Base-by-base conservation (phyloP, 2,888 invertebrate species). In the Galerucella calmariensis region DNA sequence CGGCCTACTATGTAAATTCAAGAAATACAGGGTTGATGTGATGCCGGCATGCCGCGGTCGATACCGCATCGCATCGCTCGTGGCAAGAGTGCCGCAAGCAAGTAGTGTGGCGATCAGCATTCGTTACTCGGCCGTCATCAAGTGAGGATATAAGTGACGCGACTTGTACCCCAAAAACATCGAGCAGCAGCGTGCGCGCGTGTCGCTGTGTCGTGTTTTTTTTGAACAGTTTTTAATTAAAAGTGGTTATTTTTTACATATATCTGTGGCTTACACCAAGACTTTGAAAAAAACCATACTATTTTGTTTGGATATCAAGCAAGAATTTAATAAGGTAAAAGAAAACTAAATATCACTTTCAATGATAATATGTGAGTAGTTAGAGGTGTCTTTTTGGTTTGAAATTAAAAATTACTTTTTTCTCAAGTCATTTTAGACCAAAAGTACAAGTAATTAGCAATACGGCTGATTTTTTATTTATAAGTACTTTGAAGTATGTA, bases 21-120 rank as follows among this genome's bases (percentile, higher is more conserved):
- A 82, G 81, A 81, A 65, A 81, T 81, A 82, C 81, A 79, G 82
- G 82, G 82, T 81, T 82, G 81, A 78, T 79, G 80, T 82, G 69
- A 69, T 69, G 69, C 68, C 35, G 61, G 41, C 16, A 46, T 63
- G 67, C 61, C 62, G 74, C 72, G 83, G 83, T 83, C 83, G 83
- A 83, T 83, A 83, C 81, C 82, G 81, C 80, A 80, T 81, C 79
- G 83, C 83, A 79, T 81, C 79, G 83, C 83, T 83, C 80, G 79
- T 81, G 82, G 83, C 82, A 78, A 71, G 71, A 65, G 81, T 83
- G 83, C 83, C 83, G 83, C 83, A 82, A 84, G 83, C 83, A 80
- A 79, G 82, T 76, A 81, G 79, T 77, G 73, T 73, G 76, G 77
- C 81, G 76, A 79, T 79, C 80, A 80, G 81, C 83, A 83, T 82